Percentiles rank a stretch among this genome's conserved stretches.
These are phyloP conservation scores for Plusia festucae DNA, from an alignment of 2,888 invertebrate species.

Conservation along the genomic window DNA sequence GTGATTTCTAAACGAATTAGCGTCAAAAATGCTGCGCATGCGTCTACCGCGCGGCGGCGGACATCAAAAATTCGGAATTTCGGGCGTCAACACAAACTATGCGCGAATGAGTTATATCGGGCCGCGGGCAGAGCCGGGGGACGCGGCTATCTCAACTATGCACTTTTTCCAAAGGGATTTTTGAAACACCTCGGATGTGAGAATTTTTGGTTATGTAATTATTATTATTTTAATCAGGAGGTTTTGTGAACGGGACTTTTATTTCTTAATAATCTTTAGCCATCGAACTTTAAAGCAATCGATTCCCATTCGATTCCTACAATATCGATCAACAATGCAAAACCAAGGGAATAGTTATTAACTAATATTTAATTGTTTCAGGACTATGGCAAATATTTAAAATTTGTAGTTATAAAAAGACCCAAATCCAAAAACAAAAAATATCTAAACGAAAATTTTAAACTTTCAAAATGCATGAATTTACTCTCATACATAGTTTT, in stretches of 20 bases:
- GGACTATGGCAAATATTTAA: too few relatives aligned
- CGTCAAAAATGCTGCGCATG: conserved; percentile 70
- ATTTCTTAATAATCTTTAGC: neutral
- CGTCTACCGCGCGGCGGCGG: conserved; percentile 61
- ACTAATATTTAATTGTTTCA: too few relatives aligned
- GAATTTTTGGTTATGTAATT: conserved; percentile 13
- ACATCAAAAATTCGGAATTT: conserved; percentile 73
- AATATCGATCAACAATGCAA: neutral
- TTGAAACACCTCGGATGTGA: conserved; percentile 29
- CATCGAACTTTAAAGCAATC: neutral
- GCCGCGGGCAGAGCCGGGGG: conserved; percentile 16
- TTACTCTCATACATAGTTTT: neutral
- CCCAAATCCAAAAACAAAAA: too few relatives aligned
- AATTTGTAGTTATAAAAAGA: too few relatives aligned
- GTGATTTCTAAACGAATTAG: conserved; percentile 74
- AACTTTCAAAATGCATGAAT: neutral
- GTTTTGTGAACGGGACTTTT: neutral
- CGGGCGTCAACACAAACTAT: conserved; percentile 68
- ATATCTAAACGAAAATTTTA: too few relatives aligned
- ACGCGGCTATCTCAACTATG: conserved; percentile 50
- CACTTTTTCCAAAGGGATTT: conserved; percentile 43
- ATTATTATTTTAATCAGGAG: neutral
- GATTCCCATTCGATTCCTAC: neutral
- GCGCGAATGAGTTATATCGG: conserved; percentile 72
- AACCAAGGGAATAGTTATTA: too few relatives aligned